Evolutionary conservation across 2,797 vertebrate genomes (phyloP).

Genomic region (Malurus leucopterus): DNA sequence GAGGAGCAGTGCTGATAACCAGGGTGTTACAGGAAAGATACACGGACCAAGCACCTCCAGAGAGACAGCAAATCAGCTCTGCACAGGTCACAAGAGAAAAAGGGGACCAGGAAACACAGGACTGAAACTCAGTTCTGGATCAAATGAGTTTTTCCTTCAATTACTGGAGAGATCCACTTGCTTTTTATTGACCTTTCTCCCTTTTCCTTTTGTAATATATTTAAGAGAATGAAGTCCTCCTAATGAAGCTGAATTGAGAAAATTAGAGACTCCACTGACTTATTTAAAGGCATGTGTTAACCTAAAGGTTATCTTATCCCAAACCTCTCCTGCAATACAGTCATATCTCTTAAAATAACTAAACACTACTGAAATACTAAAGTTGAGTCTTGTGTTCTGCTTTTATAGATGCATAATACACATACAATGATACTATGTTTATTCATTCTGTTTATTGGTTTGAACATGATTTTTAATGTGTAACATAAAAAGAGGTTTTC

Average conservation of each 20-base stretch:
- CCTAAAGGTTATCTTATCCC: not conserved
- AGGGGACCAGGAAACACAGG: not conserved
- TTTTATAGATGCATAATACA: not conserved
- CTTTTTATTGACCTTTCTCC: not conserved
- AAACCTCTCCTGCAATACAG: not conserved
- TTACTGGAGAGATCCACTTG: not conserved
- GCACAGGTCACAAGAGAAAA: not conserved
- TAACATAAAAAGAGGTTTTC: slow-evolving; percentile 60
- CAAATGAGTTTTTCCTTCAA: not conserved
- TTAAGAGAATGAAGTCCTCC: not conserved
- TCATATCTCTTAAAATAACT: not conserved
- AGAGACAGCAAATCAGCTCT: not conserved
- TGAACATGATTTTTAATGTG: slow-evolving; percentile 46
- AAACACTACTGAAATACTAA: not conserved
- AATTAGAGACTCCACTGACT: not conserved
- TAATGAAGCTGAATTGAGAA: not conserved
- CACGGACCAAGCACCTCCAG: not conserved
- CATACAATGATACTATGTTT: slow-evolving; percentile 9
- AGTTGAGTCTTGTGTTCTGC: not conserved
- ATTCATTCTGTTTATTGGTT: slow-evolving; percentile 47
- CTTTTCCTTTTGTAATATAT: slow-evolving; percentile 16
- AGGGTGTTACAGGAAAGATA: not conserved
- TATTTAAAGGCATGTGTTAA: slow-evolving; percentile 1
- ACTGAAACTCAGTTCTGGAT: not conserved
- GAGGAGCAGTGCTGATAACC: not conserved